Base-by-base conservation (phyloP, 2,888 invertebrate species). In the Subacronicta megacephala region DNA sequence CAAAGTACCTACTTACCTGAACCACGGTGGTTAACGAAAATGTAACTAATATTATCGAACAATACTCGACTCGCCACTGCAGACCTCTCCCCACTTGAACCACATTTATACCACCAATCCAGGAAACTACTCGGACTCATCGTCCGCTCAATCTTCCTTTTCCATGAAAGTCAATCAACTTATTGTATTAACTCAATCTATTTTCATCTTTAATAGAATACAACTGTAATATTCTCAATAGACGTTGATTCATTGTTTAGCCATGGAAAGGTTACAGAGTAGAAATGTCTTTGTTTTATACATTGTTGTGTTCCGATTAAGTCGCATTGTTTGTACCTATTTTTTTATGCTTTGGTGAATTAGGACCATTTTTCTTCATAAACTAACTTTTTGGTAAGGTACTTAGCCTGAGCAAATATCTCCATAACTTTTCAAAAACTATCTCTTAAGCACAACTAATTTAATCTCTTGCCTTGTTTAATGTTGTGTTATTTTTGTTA, bases 151-250 rank as follows among this genome's bases (percentile, higher is more conserved):
- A 80, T 81, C 78, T 75, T 67, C 71, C 68, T 73, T 49, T 92
- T 90, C 89, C 87, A 85, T 88, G 87, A 87, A 89, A 89, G 83
- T 84, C 84, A 85, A 89, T 90, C 84, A 86, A 80, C 80, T 45
- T 72, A 72, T 71, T 73, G 72, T 73, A 80, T 79, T 81, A 82
- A 80, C 79, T 77, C 78, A 51, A 66, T 84, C 87, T 88, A 88
- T 90, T 89, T 89, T 81, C 76, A 85, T 84, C 81, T 72, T 90
- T 88, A 88, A 84, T 68, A 85, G 88, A 89, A 90, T 80, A 68
- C 80, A 83, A 84, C 77, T 67, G 74, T n/a, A n/a, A n/a, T n/a
- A n/a, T 60, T 63, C 56, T 50, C 52, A 56, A 49, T 46, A 37
- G 55, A 51, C 31, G 59, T 72, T 83, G 80, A 84, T 67, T 82